Percentiles rank a stretch among this genome's conserved stretches.
These are phyloP conservation scores for Brachionus manjavacas DNA, from an alignment of 1,140 invertebrate genomes.

Conservation along the genomic window DNA sequence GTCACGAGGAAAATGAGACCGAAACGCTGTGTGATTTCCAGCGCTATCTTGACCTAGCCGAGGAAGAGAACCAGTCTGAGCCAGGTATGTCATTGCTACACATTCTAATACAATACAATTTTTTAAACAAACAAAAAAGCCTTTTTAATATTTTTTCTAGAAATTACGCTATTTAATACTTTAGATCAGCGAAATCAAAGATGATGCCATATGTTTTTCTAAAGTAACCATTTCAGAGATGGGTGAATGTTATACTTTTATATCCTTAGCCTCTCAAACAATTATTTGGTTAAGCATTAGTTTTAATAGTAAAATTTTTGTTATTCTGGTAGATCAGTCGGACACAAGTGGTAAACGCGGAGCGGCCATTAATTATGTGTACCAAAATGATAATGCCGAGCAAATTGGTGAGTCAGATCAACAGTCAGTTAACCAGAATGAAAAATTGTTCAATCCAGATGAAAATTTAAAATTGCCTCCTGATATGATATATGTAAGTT, in stretches of 20 bases:
- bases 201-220: not conserved
- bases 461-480: not conserved
- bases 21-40: conserved; percentile 28
- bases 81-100: not conserved
- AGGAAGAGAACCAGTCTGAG: not conserved
- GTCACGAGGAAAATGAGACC: not conserved
- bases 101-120: not conserved
- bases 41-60: conserved; percentile 16
- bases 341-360: not conserved
- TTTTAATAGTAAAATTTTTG: not conserved
- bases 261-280: not conserved
- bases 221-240: not conserved
- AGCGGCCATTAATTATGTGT: not conserved
- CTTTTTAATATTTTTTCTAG: not conserved
- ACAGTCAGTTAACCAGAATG: not conserved
- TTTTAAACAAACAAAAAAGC: not conserved
- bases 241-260: not conserved
- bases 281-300: not conserved
- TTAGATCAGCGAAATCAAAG: not conserved
- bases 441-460: not conserved
- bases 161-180: not conserved
- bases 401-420: not conserved
- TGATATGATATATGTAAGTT: not conserved
- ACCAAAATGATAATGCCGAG: not conserved
- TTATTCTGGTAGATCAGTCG: not conserved